Evolutionary conservation across 2,888 invertebrate species (phyloP).

Genomic region (Athrips mouffetella): DNA sequence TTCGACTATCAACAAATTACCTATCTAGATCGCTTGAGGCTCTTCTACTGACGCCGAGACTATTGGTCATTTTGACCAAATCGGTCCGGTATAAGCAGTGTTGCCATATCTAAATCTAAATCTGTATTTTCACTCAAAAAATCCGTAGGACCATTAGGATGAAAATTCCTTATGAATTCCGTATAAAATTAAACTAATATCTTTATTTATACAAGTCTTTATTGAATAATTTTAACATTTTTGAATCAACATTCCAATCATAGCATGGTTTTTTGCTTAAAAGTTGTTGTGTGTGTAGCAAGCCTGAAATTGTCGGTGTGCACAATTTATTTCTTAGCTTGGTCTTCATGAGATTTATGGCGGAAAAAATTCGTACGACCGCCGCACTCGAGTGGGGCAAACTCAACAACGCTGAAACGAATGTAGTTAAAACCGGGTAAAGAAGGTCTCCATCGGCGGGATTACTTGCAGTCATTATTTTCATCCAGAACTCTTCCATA

Average conservation of each 20-base stretch:
- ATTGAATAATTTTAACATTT: slow-evolving; percentile 8
- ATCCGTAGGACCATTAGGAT: too few species aligned
- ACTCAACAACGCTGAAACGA: not conserved
- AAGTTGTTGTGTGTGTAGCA: slow-evolving; percentile 10
- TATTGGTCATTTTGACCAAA: too few species aligned
- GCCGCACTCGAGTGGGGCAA: slow-evolving; percentile 2
- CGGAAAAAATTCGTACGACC: not conserved
- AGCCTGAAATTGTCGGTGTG: not conserved
- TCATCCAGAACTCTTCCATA: not conserved
- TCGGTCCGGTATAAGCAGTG: too few species aligned
- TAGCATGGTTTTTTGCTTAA: slow-evolving; percentile 4
- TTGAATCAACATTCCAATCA: not conserved
- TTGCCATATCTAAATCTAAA: too few species aligned
- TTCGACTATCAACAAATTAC: too few species aligned
- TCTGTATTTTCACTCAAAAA: too few species aligned
- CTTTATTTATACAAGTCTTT: slow-evolving; percentile 8
- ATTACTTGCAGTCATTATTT: not conserved
- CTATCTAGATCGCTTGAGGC: too few species aligned
- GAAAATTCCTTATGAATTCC: too few species aligned
- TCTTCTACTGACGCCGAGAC: too few species aligned
- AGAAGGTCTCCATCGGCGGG: not conserved
- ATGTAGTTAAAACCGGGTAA: not conserved
- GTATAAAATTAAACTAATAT: not conserved
- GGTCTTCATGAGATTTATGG: not conserved
- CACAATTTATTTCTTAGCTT: not conserved